Base-by-base conservation (phyloP, 2,797 vertebrate genomes). In the Okamejei kenojei region DNA sequence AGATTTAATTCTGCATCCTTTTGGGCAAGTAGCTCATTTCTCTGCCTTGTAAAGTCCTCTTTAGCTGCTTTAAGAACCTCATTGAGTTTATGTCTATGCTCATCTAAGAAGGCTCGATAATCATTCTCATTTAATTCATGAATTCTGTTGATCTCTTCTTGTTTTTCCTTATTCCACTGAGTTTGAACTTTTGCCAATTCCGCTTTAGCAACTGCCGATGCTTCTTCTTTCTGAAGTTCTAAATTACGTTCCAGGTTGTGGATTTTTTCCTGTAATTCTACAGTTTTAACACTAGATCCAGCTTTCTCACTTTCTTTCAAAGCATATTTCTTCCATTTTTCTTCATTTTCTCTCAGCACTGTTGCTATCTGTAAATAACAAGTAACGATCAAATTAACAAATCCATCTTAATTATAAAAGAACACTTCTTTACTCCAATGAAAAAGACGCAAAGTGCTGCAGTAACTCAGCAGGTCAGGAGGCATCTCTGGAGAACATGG, bases 131-230 rank as follows among this genome's bases (percentile, higher is more conserved):
- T 96, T 94, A 96, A 97, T 29, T 94, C 94, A 94, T 97, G 97
- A 86, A 98, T 93, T 94, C 94, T 95, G n/a, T 96, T 95, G 71
- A 98, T 96, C 96, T 99, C 98, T 95, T 98, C 97, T 93, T 98
- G 97, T 93, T 98, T 98, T 94, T 98, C 97, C 95, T 97, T 96
- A 95, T 96, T 98, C 98, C 98, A 99, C 93, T 96, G 96, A 19
- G 96, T 96, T 94, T 95, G 96, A 0, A 98, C 98, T 94, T 96
- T 98, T 0, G 97, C 97, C 93, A 99, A 93, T 94, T 99, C 98
- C 38, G 97, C 97, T 95, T 97, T 98, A 93, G 98, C 93, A 88
- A 97, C 94, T 68, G 95, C 96, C 4, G 96, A 96, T 94, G 97
- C 96, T 95, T 98, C 98, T 94, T 96, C 95, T 9, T 94, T 95